These are phyloP conservation scores for Illadopsis cleaveri DNA, from an alignment of 2,113 vertebrate genomes.

Conservation along the genomic window DNA sequence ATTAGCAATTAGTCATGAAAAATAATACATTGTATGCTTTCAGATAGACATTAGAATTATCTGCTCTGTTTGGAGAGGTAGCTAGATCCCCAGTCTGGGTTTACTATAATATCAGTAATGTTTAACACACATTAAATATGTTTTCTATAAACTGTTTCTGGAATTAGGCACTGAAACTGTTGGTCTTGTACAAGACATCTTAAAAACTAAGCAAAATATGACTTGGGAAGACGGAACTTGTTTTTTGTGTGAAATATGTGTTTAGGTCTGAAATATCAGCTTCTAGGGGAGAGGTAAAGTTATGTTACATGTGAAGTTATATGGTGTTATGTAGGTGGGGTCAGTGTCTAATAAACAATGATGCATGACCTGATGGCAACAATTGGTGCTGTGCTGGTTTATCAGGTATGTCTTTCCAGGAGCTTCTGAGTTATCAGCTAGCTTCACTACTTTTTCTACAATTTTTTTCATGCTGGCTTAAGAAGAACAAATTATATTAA, in stretches of 20 bases:
- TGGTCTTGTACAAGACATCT: background rate
- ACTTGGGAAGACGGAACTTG: background rate
- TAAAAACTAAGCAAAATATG: background rate
- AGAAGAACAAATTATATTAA: background rate
- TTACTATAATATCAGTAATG: background rate
- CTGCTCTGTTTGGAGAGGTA: background rate
- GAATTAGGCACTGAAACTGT: background rate
- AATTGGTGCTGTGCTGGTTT: background rate
- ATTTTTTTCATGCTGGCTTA: background rate
- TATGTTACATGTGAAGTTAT: background rate
- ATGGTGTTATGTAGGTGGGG: background rate
- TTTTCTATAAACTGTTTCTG: background rate
- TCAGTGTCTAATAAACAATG: background rate
- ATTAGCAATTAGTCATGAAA: background rate
- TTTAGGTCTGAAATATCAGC: background rate
- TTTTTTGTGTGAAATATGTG: background rate
- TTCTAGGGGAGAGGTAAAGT: background rate
- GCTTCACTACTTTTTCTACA: background rate
- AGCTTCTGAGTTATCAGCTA: background rate
- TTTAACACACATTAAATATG: background rate
- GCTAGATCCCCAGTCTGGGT: background rate
- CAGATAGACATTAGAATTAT: background rate
- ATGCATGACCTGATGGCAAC: background rate
- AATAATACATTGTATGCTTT: background rate
- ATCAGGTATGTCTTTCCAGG: background rate